Evolutionary conservation across 1,140 invertebrate genomes (phyloP), one percentile per base, ranked within the genome.

Genomic region (Anthonomus grandis): DNA sequence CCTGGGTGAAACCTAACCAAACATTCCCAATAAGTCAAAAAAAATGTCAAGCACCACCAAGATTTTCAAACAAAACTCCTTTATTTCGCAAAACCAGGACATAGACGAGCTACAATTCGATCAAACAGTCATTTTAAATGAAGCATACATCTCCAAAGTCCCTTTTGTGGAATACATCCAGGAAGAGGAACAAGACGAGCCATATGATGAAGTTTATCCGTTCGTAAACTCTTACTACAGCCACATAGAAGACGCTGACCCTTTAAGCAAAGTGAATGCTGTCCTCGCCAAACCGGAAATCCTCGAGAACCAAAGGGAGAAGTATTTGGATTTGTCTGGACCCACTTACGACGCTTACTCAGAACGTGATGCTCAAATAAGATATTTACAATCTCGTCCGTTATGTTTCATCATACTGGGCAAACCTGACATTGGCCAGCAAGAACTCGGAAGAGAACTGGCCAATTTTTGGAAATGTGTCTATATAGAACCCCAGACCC

Each of bases 351-450:
- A 69, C 68, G 48, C 51, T 45, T 72, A 73, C 46, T 61, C 41
- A 9, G 74, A 73, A 37, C 55, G 72, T 48, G 74, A 77, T 59
- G 75, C 79, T 1, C 78, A 79, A 64, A 67, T 72, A 48, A 63
- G 70, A 25, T 79, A 76, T 63, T 66, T 84, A 21, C 60, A 62
- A 45, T 67, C 67, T 1, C 75, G 74, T 49, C 81, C 82, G 8
- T 73, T 73, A n/a, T 77, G 72, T 24, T 83, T 79, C 57, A 59
- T 81, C 23, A 77, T 83, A 60, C 56, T 83, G 18, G 78, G 80
- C 0, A 83, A 83, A 74, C 78, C 81, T 3, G 79, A 76, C 2
- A 63, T 78, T n/a, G 77, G 76, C 34, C 66, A 72, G 12, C 68
- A 70, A 41, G 62, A 72, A 27, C 63, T 84, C 6, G 81, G 78